Evolutionary conservation across 2,113 vertebrate genomes (phyloP), one percentile per base, ranked within the genome.

Genomic region (Pardalotus punctatus): DNA sequence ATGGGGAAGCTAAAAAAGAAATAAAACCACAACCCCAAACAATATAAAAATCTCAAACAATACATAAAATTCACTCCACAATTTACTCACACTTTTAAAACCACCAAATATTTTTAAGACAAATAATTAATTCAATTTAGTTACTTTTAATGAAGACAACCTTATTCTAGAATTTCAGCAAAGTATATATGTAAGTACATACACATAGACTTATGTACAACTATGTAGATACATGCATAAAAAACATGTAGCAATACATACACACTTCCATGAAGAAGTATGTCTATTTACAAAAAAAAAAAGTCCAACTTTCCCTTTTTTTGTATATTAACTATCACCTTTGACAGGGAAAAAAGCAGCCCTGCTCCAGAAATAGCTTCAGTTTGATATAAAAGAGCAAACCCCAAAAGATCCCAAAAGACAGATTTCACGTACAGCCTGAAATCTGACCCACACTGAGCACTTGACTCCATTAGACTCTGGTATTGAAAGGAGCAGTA

Each of bases 1-100:
- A 99, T 7, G 99, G 99, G 20, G 99, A 99, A 58, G 98, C 99
- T 99, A 94, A 70, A 74, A 81, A 74, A 86, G 42, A 38, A 53
- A n/a, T 0, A 29, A 56, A 92, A 56, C 0, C 67, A 58, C 33
- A 84, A 71, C 12, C 10, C 20, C 38, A 82, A 81, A 57, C 10
- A 73, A 93, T 3, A 33, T n/a, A 56, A 90, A 82, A 62, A 43
- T 48, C 71, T 80, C 50, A 56, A 50, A 48, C 4, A 72, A 64
- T 11, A 72, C 15, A 22, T 36, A 76, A 45, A 57, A 81, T 33
- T 71, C 19, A 92, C 12, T 35, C 27, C 12, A 28, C 3, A 79
- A 24, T 33, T 70, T 23, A 85, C 15, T 31, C n/a, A 71, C 57
- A 48, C 11, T 64, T 67, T n/a, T 80, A 69, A 90, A 90, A 7